Percentiles rank a stretch among this genome's conserved stretches.
These are phyloP conservation scores for Drosophila orena DNA, from an alignment of 1,140 invertebrate genomes.

Conservation along the genomic window DNA sequence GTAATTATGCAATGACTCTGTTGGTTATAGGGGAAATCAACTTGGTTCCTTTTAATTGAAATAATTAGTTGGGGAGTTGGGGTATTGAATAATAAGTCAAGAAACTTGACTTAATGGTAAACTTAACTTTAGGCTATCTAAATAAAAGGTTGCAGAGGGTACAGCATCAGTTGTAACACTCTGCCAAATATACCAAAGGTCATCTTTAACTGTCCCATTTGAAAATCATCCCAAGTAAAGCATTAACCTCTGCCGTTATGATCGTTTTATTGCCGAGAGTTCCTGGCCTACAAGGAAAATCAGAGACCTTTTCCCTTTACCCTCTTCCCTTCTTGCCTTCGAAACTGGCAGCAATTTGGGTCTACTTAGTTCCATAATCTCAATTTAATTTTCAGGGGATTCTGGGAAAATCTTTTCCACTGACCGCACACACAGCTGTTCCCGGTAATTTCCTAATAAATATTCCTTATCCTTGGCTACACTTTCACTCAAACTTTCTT, in stretches of 20 bases:
- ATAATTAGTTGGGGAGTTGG: background rate
- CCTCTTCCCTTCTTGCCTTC: background rate
- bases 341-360: slow-evolving; percentile 12
- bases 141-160: background rate
- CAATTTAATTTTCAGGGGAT: slow-evolving; percentile 21
- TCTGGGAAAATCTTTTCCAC: slow-evolving; percentile 42
- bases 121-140: background rate
- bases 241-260: slow-evolving; percentile 1
- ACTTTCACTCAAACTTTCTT: slow-evolving; percentile 59
- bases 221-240: slow-evolving; percentile 7
- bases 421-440: slow-evolving; percentile 41
- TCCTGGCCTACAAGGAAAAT: slow-evolving; percentile 1
- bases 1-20: slow-evolving; percentile 28
- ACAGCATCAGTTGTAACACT: slow-evolving; percentile 25
- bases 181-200: slow-evolving; percentile 13
- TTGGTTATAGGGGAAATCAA: slow-evolving; percentile 5
- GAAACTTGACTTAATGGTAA: background rate
- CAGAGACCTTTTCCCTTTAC: background rate
- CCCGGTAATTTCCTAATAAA: slow-evolving; percentile 3
- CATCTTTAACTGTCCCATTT: slow-evolving; percentile 28
- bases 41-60: slow-evolving; percentile 17
- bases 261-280: background rate
- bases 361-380: slow-evolving; percentile 21
- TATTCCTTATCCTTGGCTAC: slow-evolving; percentile 26
- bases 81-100: background rate